Evolutionary conservation across 2,113 vertebrate genomes (phyloP).

Genomic region (Pionites leucogaster): DNA sequence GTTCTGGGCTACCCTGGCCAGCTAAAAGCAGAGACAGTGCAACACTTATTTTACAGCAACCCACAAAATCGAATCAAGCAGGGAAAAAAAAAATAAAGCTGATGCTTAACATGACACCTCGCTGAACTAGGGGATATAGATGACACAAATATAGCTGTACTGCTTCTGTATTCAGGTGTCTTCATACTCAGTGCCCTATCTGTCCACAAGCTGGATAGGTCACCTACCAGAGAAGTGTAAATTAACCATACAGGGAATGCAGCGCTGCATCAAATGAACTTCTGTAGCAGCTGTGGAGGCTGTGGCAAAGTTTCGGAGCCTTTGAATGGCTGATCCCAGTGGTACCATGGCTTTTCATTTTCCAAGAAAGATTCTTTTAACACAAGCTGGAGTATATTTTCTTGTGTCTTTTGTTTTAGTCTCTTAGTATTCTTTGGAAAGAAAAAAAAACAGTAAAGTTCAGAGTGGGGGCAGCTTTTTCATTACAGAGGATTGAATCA

Average conservation of each 20-base stretch:
- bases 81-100: background rate
- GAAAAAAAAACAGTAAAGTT: background rate
- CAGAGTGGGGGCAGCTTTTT: conserved; percentile 32
- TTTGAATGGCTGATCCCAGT: background rate
- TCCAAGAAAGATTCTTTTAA: conserved; percentile 22
- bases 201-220: background rate
- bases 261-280: background rate
- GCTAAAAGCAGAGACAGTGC: background rate
- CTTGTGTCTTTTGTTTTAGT: conserved; percentile 35
- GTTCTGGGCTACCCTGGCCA: background rate
- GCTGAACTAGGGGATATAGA: background rate
- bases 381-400: background rate
- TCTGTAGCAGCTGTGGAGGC: conserved; percentile 21
- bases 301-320: conserved; percentile 3
- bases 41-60: background rate
- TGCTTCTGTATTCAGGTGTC: background rate
- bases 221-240: background rate
- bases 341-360: background rate
- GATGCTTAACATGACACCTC: background rate
- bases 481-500: conserved; percentile 26
- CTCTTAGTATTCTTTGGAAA: background rate
- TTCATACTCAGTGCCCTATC: background rate
- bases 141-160: background rate
- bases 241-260: background rate
- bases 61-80: background rate